These are phyloP conservation scores for Drosophila mettleri DNA, from an alignment of 2,888 invertebrate genomes.

Conservation along the genomic window DNA sequence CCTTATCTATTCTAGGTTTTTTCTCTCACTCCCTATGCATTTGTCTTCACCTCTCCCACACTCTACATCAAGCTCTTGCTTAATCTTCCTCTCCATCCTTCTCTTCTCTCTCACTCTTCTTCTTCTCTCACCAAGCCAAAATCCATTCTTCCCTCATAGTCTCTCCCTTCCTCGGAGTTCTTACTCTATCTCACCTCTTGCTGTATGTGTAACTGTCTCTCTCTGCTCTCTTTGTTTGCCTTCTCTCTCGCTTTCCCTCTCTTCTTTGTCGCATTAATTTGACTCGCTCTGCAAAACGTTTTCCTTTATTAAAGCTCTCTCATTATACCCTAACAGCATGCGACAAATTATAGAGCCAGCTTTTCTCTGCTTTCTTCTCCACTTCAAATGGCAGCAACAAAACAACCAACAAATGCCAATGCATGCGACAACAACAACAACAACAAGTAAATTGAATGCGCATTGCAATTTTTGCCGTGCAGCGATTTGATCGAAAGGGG, in stretches of 20 bases:
- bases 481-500: not conserved
- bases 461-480: slow-evolving; percentile 13
- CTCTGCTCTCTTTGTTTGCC: too few species aligned
- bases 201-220: too few species aligned
- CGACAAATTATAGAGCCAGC: slow-evolving; percentile 44
- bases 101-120: too few species aligned
- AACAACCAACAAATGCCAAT: not conserved
- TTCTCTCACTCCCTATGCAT: too few species aligned
- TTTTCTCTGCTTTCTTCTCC: slow-evolving; percentile 42
- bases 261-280: not conserved
- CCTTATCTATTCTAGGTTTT: too few species aligned
- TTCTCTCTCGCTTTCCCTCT: not conserved
- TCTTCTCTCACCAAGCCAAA: too few species aligned
- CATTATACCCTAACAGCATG: slow-evolving; percentile 16
- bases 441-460: slow-evolving; percentile 25
- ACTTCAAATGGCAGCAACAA: slow-evolving; percentile 26
- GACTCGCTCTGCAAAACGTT: not conserved
- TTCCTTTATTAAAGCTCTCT: not conserved
- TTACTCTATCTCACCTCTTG: too few species aligned
- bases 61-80: too few species aligned
- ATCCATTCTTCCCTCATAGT: too few species aligned
- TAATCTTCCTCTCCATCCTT: too few species aligned
- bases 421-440: slow-evolving; percentile 6
- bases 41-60: too few species aligned
- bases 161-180: too few species aligned